Base-by-base conservation (phyloP, 2,888 invertebrate species). In the Hirtodrosophila duncani region DNA sequence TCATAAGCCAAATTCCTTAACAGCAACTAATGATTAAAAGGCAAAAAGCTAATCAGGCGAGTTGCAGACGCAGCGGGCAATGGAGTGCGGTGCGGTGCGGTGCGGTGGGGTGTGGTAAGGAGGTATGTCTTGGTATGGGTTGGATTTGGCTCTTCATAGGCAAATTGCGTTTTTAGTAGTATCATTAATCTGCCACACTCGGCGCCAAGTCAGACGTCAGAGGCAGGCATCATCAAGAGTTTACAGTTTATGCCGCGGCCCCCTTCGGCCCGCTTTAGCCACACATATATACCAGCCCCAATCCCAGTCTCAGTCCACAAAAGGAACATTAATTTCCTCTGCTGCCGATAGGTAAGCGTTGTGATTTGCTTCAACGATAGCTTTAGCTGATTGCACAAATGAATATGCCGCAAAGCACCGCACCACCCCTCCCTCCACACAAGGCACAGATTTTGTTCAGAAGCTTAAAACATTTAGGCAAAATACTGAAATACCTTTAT, bases 291-390 rank as follows among this genome's bases (percentile, higher is more conserved):
- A 23, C 18, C 41, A 13, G 9, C 24, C 4, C 4, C 26, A 1
- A 16, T 17, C n/a, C 34, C 26, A 9, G 23, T 24, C 59, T 55
- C 59, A 63, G 38, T 45, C 66, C 66, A 63, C 66, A 81, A 78
- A 80, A 72, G 69, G 78, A 82, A 83, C 80, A 83, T 83, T 83
- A 83, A 83, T 83, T 83, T 83, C 83, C 83, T 83, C 58, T 72
- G 67, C 63, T 67, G 70, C 56, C 55, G 61, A 59, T 63, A 18
- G 38, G 17, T 27, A 10, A 11, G 23, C 23, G 30, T 24, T 31
- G 46, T 52, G 71, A 71, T 71, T 52, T 53, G 39, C 46, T 46
- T 30, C 23, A 13, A 23, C 55, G 74, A 70, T 74, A 70, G 70
- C 70, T 70, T 57, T 61, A 60, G 67, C 62, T 70, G 75, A 75